Base-by-base conservation (phyloP, 1,140 invertebrate species). In the Apis cerana region DNA sequence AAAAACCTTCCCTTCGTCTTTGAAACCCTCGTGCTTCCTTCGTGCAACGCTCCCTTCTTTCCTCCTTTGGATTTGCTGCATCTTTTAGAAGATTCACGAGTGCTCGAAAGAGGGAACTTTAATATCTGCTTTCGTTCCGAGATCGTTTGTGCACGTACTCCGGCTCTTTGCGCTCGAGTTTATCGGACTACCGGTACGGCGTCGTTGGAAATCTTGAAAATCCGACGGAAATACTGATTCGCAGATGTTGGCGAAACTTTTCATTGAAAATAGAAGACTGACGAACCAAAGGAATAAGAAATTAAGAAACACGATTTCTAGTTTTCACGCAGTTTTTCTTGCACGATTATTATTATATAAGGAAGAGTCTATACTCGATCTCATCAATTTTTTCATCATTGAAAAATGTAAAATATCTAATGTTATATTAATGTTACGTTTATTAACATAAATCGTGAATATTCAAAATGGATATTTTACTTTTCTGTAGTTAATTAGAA, bases 1-100 rank as follows among this genome's bases (percentile, higher is more conserved):
- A 87, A 85, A 87, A 87, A 86, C 75, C 75, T 58, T 54, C 59
- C 75, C 43, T 33, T 23, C 23, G 70, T 61, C 80, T 87, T 83
- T 83, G 50, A 86, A 64, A 75, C 75, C n/a, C 48, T 64, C 43
- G 21, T 79, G 23, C 43, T 50, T 79, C 67, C 43, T 61, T 21
- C 76, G 56, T n/a, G 48, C 13, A 62, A 72, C 8, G n/a, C 21
- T 43, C 64, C 67, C 50, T 48, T 79, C 48, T 52, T 61, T 72
- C 56, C 75, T 68, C 19, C 72, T 68, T 87, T 27, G 68, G 56
- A 70, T 75, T n/a, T 9, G 62, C 33, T 75, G 71, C 80, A 80
- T 76, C 85, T 87, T 80, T 87, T n/a, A 77, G 54, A 86, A 65
- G 76, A 62, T 69, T 81, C 67, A 21, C 17, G 61, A 54, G 59